A percentile compares a stretch with the other conserved stretches of the same genome.
Evolutionary conservation across 2,888 invertebrate species (phyloP).

Genomic region (Dasysyrphus tricinctus): DNA sequence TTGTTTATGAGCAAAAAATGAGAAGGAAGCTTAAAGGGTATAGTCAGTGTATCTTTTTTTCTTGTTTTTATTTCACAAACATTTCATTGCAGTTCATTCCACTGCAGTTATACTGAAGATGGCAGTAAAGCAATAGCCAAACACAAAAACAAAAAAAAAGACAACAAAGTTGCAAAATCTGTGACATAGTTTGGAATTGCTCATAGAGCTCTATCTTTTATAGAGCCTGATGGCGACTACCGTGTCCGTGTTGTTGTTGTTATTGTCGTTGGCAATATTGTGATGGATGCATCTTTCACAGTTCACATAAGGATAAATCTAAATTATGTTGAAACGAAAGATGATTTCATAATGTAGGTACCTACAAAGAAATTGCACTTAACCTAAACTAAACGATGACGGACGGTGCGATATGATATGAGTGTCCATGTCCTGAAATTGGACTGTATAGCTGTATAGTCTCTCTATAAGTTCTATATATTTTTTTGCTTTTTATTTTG

Average conservation of each 20-base stretch:
- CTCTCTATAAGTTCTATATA: neutral
- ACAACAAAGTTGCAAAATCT: slow-evolving; percentile 38
- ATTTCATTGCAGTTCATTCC: slow-evolving; percentile 64
- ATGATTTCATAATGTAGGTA: slow-evolving; percentile 12
- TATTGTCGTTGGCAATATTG: slow-evolving; percentile 33
- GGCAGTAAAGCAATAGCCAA: slow-evolving; percentile 29
- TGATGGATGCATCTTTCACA: slow-evolving; percentile 30
- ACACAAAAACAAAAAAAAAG: slow-evolving; percentile 1
- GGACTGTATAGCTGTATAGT: neutral
- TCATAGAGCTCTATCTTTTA: slow-evolving; percentile 9
- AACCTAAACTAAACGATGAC: slow-evolving; percentile 33
- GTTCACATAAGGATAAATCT: slow-evolving; percentile 6
- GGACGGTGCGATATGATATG: neutral
- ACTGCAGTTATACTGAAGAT: slow-evolving; percentile 58
- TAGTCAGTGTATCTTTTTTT: slow-evolving; percentile 1
- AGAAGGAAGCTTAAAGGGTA: neutral
- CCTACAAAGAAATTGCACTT: slow-evolving; percentile 15
- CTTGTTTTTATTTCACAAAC: slow-evolving; percentile 19
- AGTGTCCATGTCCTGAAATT: slow-evolving; percentile 22
- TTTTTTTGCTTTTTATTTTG: neutral
- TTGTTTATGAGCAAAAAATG: slow-evolving; percentile 1
- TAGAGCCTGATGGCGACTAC: neutral
- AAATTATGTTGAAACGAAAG: slow-evolving; percentile 16
- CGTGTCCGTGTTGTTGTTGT: slow-evolving; percentile 5
- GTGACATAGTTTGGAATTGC: slow-evolving; percentile 59